Evolutionary conservation across 2,888 invertebrate genomes (phyloP), one percentile per base, ranked within the genome.

Genomic region (Parthenolecanium corni): DNA sequence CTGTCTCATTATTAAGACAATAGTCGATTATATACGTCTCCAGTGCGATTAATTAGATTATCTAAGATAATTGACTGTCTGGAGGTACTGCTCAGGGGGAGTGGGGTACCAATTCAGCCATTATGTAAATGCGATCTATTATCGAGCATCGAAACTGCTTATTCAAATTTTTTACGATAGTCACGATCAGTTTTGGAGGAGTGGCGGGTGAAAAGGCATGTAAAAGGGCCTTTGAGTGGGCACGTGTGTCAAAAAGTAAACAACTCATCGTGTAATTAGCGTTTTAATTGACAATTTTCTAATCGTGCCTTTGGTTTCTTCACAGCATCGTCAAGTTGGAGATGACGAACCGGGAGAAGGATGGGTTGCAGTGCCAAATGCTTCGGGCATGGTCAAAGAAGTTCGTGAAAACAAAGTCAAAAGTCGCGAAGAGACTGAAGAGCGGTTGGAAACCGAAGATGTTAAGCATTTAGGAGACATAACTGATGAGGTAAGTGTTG

Each of bases 371-470:
- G 83, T 80, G 65, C 80, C 79, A 68, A 85, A 80, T 69, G 82
- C 83, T 0, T 85, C 84, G 61, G 87, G 87, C 11, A 78, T 89
- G 68, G 86, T 91, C 66, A 76, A 76, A 63, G 89, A 90, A 76
- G 85, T 85, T 68, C 84, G 84, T 70, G 89, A 90, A 73, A 82
- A 82, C 67, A 81, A 83, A 31, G 83, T 90, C 64, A 80, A 86
- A 68, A 89, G 89, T 51, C 80, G 88, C 65, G 88, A 90, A 74
- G 85, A 90, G 72, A 85, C 83, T 49, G 86, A 90, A 70, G 84
- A 89, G 69, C 81, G 84, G 40, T 78, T 83, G 66, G 90, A 91
- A 74, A 89, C 86, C 0, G 90, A 91, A 75, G 88, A 91, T 75
- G 80, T 86, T 65, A 83, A 84, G 69, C 86, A 90, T 71, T 77